Base-by-base conservation (phyloP, 2,888 invertebrate genomes). In the Ichneumoninae sp. region DNA sequence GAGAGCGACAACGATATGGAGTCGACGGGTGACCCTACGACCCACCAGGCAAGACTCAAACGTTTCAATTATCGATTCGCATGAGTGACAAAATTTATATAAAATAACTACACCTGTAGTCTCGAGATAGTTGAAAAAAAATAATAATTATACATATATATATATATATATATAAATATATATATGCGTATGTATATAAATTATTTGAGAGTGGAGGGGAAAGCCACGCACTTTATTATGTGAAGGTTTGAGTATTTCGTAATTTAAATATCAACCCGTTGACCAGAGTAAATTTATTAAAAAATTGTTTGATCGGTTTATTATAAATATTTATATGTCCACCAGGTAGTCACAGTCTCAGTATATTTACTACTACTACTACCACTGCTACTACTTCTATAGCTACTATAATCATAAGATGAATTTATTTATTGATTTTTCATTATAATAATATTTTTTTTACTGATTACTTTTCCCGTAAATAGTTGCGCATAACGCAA, bases 21-120 rank as follows among this genome's bases (percentile, higher is more conserved):
- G 60, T 76, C 81, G 69, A 81, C 81, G 52, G 50, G 72, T 62
- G 66, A 80, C 50, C 57, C 75, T 75, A 66, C 84, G 75, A 84
- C 71, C 78, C 71, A 84, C 52, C 80, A 84, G 84, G 84, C 84
- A 84, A 84, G 84, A 79, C 82, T 84, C 75, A 75, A 78, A 77
- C 66, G 72, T 84, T 82, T 81, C 54, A 78, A 66, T 84, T 81
- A 81, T 81, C 84, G 78, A 84, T 84, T 82, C 82, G 84, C 84
- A 84, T 84, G 84, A 82, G 84, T 84, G 66, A 79, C 65, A 84
- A 72, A 82, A 40, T 33, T 62, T 62, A 62, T 65, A 74, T 81
- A 81, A 81, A 74, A 71, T 47, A 47, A 82, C 74, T 78, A 79
- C 74, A 78, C 84, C 84, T 69, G 75, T 84, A 84, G 84, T 71